phyloP scores from a whole-genome alignment of 2,888 invertebrate species.

The Ecdyonurus torrentis region DNA sequence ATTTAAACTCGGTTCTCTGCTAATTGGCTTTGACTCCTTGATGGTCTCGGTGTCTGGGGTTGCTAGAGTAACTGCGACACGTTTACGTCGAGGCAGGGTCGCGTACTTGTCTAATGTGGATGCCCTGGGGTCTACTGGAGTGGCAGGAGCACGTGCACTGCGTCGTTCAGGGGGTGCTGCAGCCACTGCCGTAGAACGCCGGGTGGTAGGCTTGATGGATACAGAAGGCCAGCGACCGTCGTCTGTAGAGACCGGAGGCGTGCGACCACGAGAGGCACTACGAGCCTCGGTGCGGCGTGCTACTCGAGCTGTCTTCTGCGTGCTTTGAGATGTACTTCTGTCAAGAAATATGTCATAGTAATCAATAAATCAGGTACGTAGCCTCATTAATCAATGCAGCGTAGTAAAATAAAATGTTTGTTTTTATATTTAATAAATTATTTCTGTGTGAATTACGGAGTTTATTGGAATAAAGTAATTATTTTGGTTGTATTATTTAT shows the following conservation, averaged over 20 bases:
- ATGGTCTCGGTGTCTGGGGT: background rate
- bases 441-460: no score
- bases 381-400: no score
- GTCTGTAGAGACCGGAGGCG: constrained; percentile 23
- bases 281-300: background rate
- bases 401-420: no score
- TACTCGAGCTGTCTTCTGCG: background rate
- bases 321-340: background rate
- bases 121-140: constrained; percentile 21
- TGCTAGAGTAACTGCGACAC: constrained; percentile 45
- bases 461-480: no score
- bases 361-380: no score
- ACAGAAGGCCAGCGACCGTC: constrained; percentile 53
- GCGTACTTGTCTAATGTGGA: constrained; percentile 53
- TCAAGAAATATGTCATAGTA: background rate
- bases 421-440: no score
- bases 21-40: constrained; percentile 11
- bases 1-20: constrained; percentile 20
- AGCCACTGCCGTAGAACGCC: constrained; percentile 21
- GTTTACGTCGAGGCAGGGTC: constrained; percentile 50
- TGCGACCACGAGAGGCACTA: background rate
- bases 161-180: constrained; percentile 23
- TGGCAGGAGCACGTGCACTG: constrained; percentile 13
- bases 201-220: constrained; percentile 23
- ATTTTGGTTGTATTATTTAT: no score